A percentile compares a stretch with the other conserved stretches of the same genome.
Conservation (phyloP, 2,797 vertebrate genomes). For the Loriculus beryllinus region DNA sequence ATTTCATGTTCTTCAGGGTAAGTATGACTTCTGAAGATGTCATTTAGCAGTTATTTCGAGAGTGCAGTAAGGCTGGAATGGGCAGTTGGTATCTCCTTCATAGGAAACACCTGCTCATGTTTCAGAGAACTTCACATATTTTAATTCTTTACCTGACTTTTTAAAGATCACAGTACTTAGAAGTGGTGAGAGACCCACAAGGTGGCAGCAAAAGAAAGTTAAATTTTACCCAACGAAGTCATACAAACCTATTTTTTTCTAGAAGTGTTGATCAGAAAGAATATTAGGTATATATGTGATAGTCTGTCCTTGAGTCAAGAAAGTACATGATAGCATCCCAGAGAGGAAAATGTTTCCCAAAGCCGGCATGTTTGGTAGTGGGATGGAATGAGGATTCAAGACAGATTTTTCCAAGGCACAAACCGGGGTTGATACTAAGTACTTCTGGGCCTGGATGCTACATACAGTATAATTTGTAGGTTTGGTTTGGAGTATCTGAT, state of each 20-base stretch:
- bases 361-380: background rate
- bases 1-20: background rate
- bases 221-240: background rate
- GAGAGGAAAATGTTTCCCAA: background rate
- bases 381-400: background rate
- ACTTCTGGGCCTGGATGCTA: background rate
- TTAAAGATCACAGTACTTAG: background rate
- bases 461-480: background rate
- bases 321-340: background rate
- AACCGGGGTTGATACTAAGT: background rate
- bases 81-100: background rate
- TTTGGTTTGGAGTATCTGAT: background rate
- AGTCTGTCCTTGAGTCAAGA: background rate
- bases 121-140: background rate
- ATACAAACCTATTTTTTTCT: background rate
- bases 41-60: background rate
- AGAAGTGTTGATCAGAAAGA: background rate
- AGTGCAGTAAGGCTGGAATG: background rate
- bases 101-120: background rate
- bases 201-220: conserved; percentile 74
- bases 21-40: background rate
- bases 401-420: background rate
- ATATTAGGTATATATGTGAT: background rate
- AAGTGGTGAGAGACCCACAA: conserved; percentile 37
- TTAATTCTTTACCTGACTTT: background rate